Conservation (phyloP, 2,888 invertebrate species). For the Drosophila flavopinicola region DNA sequence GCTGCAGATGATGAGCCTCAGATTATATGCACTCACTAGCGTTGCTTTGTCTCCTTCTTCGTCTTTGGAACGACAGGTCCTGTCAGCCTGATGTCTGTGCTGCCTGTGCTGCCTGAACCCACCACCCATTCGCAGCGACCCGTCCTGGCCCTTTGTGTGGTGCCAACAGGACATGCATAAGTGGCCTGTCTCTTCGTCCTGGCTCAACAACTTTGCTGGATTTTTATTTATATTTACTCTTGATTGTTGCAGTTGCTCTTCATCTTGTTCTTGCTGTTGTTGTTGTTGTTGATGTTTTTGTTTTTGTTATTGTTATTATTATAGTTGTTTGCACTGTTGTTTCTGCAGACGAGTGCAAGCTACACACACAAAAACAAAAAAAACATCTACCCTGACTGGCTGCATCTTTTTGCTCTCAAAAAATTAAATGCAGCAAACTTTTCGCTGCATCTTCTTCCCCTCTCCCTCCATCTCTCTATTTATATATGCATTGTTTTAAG, state of each 20-base stretch:
- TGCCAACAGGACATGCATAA: slow-evolving; percentile 76
- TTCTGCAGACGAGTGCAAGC: slow-evolving; percentile 51
- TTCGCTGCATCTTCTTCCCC: background rate
- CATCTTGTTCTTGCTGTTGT: slow-evolving; percentile 10
- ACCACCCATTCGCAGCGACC: slow-evolving; percentile 14
- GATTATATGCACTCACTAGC: slow-evolving; percentile 77
- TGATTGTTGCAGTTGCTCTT: slow-evolving; percentile 67
- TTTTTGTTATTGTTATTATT: slow-evolving; percentile 27
- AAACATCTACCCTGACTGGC: slow-evolving; percentile 20
- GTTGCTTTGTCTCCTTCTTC: slow-evolving; percentile 56
- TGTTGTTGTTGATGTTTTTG: slow-evolving; percentile 27
- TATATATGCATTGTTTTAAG: slow-evolving; percentile 37
- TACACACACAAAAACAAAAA: slow-evolving; percentile 29
- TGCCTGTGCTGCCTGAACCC: slow-evolving; percentile 6
- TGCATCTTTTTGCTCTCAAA: slow-evolving; percentile 49
- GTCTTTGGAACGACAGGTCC: slow-evolving; percentile 53
- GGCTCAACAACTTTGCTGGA: slow-evolving; percentile 52
- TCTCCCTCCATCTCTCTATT: slow-evolving; percentile 12
- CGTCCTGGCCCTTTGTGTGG: slow-evolving; percentile 47
- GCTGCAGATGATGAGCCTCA: slow-evolving; percentile 63
- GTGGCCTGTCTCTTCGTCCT: slow-evolving; percentile 70
- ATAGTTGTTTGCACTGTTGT: slow-evolving; percentile 35
- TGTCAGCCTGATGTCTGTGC: slow-evolving; percentile 37
- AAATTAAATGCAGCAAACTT: slow-evolving; percentile 59
- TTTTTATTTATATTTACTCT: slow-evolving; percentile 78